Evolutionary conservation across 1,140 invertebrate species (phyloP).

Genomic region (Brachionus asplanchnoidis): DNA sequence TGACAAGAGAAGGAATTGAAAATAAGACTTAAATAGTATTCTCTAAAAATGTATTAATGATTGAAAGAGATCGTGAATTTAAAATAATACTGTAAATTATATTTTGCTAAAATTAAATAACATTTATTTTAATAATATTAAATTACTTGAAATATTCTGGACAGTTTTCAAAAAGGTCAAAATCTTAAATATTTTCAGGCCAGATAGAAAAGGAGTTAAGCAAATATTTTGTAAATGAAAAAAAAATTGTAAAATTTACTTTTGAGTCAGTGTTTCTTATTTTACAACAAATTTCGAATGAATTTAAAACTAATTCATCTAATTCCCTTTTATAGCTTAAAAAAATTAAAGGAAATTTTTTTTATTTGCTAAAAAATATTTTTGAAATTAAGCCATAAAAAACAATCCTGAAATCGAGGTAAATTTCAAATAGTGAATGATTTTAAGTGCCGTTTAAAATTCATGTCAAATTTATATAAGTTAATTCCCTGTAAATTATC

Average conservation of each 20-base stretch:
- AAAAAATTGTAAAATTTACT: not conserved
- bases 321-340: not conserved
- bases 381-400: not conserved
- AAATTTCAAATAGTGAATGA: not conserved
- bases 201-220: no score
- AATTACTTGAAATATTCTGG: not conserved
- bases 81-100: not conserved
- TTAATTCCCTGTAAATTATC: not conserved
- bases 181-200: no score
- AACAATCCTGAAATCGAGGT: not conserved
- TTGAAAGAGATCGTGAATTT: no score
- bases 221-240: no score
- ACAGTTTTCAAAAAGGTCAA: not conserved
- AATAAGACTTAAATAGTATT: no score
- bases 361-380: not conserved
- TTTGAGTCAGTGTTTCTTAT: not conserved
- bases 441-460: not conserved
- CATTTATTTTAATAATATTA: not conserved
- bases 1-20: no score
- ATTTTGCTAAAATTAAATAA: not conserved
- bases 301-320: not conserved
- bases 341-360: no score
- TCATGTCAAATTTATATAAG: not conserved
- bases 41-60: no score
- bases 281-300: not conserved